These are phyloP conservation scores for Chanos chanos DNA, from an alignment of 2,797 vertebrate genomes.

Conservation along the genomic window DNA sequence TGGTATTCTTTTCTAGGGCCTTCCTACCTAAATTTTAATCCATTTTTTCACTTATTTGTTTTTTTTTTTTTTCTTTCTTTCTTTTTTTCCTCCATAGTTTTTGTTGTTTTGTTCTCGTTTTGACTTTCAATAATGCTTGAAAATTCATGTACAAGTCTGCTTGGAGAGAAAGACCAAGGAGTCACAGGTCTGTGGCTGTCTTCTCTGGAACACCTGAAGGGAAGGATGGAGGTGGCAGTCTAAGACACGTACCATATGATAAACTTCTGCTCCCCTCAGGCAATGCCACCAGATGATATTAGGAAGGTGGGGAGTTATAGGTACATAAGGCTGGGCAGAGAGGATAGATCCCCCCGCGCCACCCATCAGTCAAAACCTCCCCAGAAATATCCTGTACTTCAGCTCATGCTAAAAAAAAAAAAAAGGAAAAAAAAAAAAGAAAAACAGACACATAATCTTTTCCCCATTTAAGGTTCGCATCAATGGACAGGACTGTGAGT, in stretches of 20 bases:
- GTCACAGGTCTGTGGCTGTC: slow-evolving; percentile 69
- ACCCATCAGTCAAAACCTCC: slow-evolving; percentile 5
- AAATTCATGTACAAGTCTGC: slow-evolving; percentile 56
- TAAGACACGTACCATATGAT: slow-evolving; percentile 45
- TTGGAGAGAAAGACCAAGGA: slow-evolving; percentile 46
- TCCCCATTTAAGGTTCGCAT: too few species aligned
- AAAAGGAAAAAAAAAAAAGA: too few species aligned
- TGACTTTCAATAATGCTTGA: slow-evolving; percentile 44
- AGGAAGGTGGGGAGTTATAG: slow-evolving; percentile 3
- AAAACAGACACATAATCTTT: too few species aligned
- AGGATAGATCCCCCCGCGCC: slow-evolving; percentile 3
- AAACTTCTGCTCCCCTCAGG: too few species aligned
- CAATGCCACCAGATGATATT: slow-evolving; percentile 49
- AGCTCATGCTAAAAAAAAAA: slow-evolving; percentile 60
- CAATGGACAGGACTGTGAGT: too few species aligned
- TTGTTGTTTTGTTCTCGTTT: neutral
- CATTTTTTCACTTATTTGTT: slow-evolving; percentile 42
- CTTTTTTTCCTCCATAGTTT: slow-evolving; percentile 20
- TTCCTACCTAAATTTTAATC: slow-evolving; percentile 67
- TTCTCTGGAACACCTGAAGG: slow-evolving; percentile 42
- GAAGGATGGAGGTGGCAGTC: slow-evolving; percentile 53
- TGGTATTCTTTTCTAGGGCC: slow-evolving; percentile 65
- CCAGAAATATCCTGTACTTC: slow-evolving; percentile 52
- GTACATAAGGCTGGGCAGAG: slow-evolving; percentile 33
- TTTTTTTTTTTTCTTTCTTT: slow-evolving; percentile 31